These are phyloP conservation scores for Siniperca obscura DNA, from an alignment of 2,797 vertebrate species.

Conservation along the genomic window DNA sequence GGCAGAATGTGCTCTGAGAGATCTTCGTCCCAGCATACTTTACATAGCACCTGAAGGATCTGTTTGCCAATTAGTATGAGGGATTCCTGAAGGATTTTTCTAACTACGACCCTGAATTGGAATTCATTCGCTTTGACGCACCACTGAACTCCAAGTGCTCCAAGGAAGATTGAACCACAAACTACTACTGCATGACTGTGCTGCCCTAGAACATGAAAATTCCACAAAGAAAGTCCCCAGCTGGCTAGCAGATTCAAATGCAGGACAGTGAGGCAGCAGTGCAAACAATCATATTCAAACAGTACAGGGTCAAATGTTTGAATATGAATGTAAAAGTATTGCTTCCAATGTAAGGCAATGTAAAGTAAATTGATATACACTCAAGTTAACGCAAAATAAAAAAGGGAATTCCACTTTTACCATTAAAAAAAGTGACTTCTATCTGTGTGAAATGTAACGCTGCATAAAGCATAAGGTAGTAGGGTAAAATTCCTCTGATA, in stretches of 20 bases:
- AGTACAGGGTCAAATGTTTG: too few species aligned
- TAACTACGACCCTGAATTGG: not conserved
- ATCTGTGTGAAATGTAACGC: slow-evolving; percentile 7
- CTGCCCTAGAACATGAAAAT: too few species aligned
- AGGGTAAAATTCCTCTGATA: slow-evolving; percentile 4
- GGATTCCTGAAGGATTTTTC: not conserved
- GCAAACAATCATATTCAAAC: too few species aligned
- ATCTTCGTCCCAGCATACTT: slow-evolving; percentile 28
- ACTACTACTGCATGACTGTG: too few species aligned
- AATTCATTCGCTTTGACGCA: slow-evolving; percentile 2
- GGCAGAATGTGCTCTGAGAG: not conserved
- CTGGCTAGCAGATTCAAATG: too few species aligned
- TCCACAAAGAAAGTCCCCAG: too few species aligned
- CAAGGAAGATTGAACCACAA: too few species aligned
- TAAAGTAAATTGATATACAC: not conserved
- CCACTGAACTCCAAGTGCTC: not conserved
- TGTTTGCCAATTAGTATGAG: slow-evolving; percentile 8
- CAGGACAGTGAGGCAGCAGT: too few species aligned
- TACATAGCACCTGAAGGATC: not conserved
- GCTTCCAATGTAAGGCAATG: too few species aligned
- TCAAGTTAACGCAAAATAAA: not conserved
- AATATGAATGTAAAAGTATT: too few species aligned
- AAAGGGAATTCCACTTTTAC: not conserved
- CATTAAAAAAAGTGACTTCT: not conserved
- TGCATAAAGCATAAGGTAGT: not conserved